These are phyloP conservation scores for Ligdia adustata DNA, from an alignment of 2,888 invertebrate species.

Conservation along the genomic window DNA sequence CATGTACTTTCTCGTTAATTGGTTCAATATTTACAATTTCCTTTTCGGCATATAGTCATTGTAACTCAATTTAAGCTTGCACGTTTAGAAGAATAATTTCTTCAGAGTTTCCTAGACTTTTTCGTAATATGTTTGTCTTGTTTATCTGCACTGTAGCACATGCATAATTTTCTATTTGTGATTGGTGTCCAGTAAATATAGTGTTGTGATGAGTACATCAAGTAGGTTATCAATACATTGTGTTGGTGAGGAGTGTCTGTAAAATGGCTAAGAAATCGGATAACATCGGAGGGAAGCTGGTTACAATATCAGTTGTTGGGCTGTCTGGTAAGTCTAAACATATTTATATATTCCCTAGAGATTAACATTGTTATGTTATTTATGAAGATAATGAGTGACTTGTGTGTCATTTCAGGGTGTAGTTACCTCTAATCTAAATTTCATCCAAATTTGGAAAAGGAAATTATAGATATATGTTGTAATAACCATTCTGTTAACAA, in stretches of 20 bases:
- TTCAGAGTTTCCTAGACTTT: too few relatives aligned
- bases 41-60: constrained; percentile 7
- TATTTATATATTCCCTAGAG: too few relatives aligned
- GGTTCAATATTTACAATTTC: constrained; percentile 42
- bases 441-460: too few relatives aligned
- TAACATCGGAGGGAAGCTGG: constrained; percentile 85
- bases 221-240: constrained; percentile 53
- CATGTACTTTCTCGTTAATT: constrained; percentile 58
- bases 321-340: constrained; percentile 85
- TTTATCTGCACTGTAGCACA: neutral
- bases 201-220: constrained; percentile 73
- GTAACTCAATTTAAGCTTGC: neutral
- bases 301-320: constrained; percentile 96
- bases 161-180: constrained; percentile 44
- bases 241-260: constrained; percentile 53
- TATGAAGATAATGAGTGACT: too few relatives aligned
- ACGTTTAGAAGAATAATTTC: neutral
- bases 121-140: neutral
- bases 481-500: too few relatives aligned
- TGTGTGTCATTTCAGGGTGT: too few relatives aligned
- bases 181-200: constrained; percentile 42
- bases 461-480: too few relatives aligned
- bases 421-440: too few relatives aligned
- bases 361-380: too few relatives aligned
- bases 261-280: constrained; percentile 91